These are phyloP conservation scores for Oligia strigilis DNA, from an alignment of 2,888 invertebrate species.

Conservation along the genomic window DNA sequence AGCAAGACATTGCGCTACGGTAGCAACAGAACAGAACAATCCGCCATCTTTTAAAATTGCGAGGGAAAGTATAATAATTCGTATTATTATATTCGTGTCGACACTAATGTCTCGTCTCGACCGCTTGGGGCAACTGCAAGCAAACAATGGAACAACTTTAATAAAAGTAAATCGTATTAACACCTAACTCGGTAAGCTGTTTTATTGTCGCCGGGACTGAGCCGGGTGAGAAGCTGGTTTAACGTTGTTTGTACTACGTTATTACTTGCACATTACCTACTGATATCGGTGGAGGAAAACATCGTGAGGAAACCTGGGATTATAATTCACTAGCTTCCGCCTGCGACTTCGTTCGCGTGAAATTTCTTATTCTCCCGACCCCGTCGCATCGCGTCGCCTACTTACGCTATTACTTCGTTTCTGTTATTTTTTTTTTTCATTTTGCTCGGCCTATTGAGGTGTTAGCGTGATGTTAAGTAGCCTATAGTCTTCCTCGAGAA, in stretches of 20 bases:
- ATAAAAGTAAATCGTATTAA: conserved; percentile 85
- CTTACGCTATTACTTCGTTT: no score
- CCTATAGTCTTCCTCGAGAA: no score
- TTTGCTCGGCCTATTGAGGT: no score
- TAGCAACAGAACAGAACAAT: conserved; percentile 36
- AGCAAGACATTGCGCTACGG: conserved; percentile 31
- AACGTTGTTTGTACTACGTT: conserved; percentile 24
- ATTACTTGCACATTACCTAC: not conserved
- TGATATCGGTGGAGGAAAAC: not conserved
- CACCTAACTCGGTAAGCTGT: conserved; percentile 81
- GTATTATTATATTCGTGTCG: conserved; percentile 70
- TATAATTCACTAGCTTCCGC: no score
- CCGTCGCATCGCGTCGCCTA: no score
- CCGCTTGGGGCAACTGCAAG: conserved; percentile 69
- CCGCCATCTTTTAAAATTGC: conserved; percentile 59
- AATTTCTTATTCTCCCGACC: no score
- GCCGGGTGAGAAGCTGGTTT: conserved; percentile 45
- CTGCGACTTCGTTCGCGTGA: no score
- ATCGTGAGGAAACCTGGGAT: not conserved
- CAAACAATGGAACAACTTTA: conserved; percentile 81
- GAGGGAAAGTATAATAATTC: conserved; percentile 67
- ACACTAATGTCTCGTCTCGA: conserved; percentile 74
- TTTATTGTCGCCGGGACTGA: conserved; percentile 71
- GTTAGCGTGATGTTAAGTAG: no score
- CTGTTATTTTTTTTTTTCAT: no score